Base-by-base conservation (phyloP, 2,888 invertebrate species). In the Hemistola chrysoprasaria region DNA sequence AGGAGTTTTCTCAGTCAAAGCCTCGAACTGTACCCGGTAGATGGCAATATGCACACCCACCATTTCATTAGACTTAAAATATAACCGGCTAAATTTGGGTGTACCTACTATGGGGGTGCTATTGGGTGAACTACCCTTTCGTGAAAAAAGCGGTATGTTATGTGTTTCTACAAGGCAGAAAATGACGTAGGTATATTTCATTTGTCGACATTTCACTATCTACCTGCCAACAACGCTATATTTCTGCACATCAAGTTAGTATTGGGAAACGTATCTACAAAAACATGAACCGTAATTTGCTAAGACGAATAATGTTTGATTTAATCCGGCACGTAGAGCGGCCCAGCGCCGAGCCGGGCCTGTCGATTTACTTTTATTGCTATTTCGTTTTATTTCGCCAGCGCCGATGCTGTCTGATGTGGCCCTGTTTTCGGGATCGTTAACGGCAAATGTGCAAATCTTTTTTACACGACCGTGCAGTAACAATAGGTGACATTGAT, bases 251-350 rank as follows among this genome's bases (percentile, higher is more conserved):
- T 76, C 71, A 66, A 72, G 69, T 72, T 66, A 72, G 69, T 72
- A 66, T 61, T 62, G 63, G 65, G 65, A 76, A 16, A 16, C 16
- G 3, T 16, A 70, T 76, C 68, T 73, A 77, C 74, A 78, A 78
- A 79, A 81, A 79, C 81, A 77, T 71, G 72, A 75, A 76, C 74
- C 78, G 78, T 84, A 85, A 85, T 85, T 86, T 85, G 78, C 80
- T 84, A 82, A 84, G 84, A 84, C 82, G 79, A 84, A 84, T 84
- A 85, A 83, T 76, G 82, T 85, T 84, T 85, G 86, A 84, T 83
- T 85, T 85, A 81, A 84, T 82, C 81, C 81, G 71, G 78, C 83
- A 80, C 82, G 80, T 81, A 77, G 78, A 65, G 62, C 66, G 62
- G 59, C 66, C 69, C 56, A 64, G 70, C 65, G 63, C 59, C 68